Percentiles rank a stretch among this genome's conserved stretches.
Conservation (phyloP, 2,888 invertebrate species). For the Ennomos erosarius region DNA sequence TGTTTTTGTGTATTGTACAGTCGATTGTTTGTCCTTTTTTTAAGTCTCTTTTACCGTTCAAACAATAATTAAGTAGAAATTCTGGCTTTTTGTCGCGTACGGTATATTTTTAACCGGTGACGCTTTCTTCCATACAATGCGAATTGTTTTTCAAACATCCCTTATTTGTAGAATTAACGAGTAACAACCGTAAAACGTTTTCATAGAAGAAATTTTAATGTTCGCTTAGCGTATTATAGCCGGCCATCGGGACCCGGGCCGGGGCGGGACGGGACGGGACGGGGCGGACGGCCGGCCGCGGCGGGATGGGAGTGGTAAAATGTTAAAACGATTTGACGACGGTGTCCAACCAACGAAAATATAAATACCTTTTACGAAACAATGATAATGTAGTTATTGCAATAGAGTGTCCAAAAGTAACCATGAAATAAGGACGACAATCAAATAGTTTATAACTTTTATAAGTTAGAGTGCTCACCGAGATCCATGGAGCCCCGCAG, state of each 20-base stretch:
- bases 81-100: conserved; percentile 49
- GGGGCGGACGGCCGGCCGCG: background rate
- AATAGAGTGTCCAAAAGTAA: too few relatives aligned
- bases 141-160: conserved; percentile 50
- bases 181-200: conserved; percentile 24
- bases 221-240: conserved; percentile 1
- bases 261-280: too few relatives aligned
- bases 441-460: too few relatives aligned
- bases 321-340: conserved; percentile 3
- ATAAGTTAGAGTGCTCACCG: conserved; percentile 58
- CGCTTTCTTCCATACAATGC: conserved; percentile 66
- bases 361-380: too few relatives aligned
- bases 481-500: conserved; percentile 53
- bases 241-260: too few relatives aligned
- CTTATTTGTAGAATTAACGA: conserved; percentile 40
- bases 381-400: too few relatives aligned
- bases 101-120: conserved; percentile 50
- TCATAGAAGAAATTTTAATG: conserved; percentile 21
- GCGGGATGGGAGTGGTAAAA: background rate
- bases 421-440: too few relatives aligned
- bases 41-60: conserved; percentile 49
- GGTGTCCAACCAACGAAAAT: background rate
- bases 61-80: conserved; percentile 74
- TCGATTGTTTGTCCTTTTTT: conserved; percentile 60
- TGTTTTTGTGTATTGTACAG: conserved; percentile 56